A percentile compares a stretch with the other conserved stretches of the same genome.
phyloP scores from a whole-genome alignment of 2,888 invertebrate species.

The Eledone cirrhosa region DNA sequence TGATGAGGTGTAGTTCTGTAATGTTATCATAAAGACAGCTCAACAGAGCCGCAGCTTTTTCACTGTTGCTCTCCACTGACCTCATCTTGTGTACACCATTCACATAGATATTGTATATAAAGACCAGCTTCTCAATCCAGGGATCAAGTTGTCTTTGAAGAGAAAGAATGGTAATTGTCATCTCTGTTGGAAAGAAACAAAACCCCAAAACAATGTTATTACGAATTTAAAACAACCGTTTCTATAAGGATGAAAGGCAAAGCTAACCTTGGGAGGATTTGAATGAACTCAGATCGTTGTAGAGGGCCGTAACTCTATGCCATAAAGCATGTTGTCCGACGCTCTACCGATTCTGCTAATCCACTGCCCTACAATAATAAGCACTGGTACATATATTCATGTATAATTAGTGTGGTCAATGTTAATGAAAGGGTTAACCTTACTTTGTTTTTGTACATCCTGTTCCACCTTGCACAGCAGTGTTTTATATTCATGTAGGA shows the following conservation, averaged over 20 bases:
- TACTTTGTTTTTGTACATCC: slow-evolving; percentile 55
- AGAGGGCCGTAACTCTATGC: too few species aligned
- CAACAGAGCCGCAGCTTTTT: slow-evolving; percentile 52
- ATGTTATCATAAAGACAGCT: slow-evolving; percentile 51
- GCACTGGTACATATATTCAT: too few species aligned
- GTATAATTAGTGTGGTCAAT: not conserved
- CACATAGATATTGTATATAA: slow-evolving; percentile 40
- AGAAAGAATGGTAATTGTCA: slow-evolving; percentile 38
- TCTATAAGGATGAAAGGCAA: too few species aligned
- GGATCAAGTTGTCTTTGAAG: slow-evolving; percentile 42
- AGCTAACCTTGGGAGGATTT: too few species aligned
- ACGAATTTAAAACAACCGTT: too few species aligned
- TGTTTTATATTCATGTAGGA: slow-evolving; percentile 46
- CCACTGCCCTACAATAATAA: too few species aligned
- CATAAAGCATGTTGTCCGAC: too few species aligned
- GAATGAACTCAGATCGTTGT: too few species aligned
- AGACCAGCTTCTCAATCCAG: slow-evolving; percentile 43
- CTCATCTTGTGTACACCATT: slow-evolving; percentile 42
- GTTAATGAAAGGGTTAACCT: not conserved
- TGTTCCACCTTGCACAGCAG: slow-evolving; percentile 49
- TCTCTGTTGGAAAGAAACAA: too few species aligned
- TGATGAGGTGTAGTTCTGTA: slow-evolving; percentile 46
- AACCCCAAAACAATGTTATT: too few species aligned
- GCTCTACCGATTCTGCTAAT: too few species aligned
- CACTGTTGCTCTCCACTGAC: slow-evolving; percentile 40